Conservation (phyloP, 64 coral and sea anemone genomes). For the Hydrozoanthus tunicans region DNA sequence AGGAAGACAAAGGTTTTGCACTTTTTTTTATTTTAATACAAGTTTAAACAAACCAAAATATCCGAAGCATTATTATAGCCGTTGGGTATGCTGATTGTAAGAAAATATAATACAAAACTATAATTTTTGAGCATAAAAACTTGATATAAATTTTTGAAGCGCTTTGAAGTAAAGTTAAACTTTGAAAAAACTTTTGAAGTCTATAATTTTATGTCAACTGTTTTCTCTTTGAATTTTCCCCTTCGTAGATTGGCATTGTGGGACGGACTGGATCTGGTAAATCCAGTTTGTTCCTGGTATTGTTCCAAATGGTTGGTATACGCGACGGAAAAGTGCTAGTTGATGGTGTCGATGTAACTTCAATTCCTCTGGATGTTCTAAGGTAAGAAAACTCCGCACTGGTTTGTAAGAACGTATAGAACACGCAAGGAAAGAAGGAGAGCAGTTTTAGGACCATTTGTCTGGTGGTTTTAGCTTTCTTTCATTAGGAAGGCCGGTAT, state of each 20-base stretch:
- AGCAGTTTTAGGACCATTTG: no score
- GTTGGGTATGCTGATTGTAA: no score
- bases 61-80: no score
- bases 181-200: no score
- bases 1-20: no score
- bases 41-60: no score
- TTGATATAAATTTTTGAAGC: background rate
- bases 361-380: constrained; percentile 68
- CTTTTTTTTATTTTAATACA: no score
- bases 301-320: constrained; percentile 81
- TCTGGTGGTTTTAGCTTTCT: no score
- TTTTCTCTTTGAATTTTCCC: background rate
- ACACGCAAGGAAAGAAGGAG: background rate
- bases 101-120: background rate
- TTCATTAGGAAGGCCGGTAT: no score
- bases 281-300: constrained; percentile 88
- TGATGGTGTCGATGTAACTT: constrained; percentile 73
- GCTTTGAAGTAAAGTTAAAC: background rate
- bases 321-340: constrained; percentile 69
- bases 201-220: background rate
- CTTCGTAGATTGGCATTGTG: constrained; percentile 88
- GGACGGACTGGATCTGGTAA: constrained; percentile 99
- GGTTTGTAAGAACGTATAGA: background rate
- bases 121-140: background rate
- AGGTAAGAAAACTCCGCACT: constrained; percentile 59